These are phyloP conservation scores for Megamerina dolium DNA, from an alignment of 2,888 invertebrate species.

Conservation along the genomic window DNA sequence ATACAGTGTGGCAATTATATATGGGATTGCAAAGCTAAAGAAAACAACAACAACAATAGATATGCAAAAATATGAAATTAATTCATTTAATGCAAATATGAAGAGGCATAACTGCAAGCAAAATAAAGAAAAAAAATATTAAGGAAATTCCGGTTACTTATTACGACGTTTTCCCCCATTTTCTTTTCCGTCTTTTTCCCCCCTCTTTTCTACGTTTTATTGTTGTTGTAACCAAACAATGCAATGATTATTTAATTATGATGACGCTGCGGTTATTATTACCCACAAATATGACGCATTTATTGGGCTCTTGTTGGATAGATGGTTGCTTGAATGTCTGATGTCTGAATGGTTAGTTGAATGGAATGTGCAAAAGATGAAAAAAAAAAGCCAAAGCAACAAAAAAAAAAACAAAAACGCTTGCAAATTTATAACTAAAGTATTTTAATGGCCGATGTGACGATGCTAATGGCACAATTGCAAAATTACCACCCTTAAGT, in stretches of 20 bases:
- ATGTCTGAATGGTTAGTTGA: no score
- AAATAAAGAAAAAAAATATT: background rate
- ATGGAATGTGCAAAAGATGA: constrained; percentile 4
- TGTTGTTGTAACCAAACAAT: constrained; percentile 20
- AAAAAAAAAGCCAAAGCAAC: constrained; percentile 17
- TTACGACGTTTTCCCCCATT: background rate
- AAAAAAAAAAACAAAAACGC: constrained; percentile 31
- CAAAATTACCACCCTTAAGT: constrained; percentile 41
- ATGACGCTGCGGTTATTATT: constrained; percentile 23
- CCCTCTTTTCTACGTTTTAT: background rate
- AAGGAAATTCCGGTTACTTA: background rate
- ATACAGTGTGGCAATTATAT: no score
- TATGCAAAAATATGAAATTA: no score
- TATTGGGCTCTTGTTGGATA: no score
- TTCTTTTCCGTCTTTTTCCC: background rate
- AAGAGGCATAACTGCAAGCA: background rate
- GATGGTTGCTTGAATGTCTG: no score
- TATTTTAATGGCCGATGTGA: constrained; percentile 43
- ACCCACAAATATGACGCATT: constrained; percentile 17
- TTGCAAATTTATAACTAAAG: constrained; percentile 45
- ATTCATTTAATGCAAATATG: no score
- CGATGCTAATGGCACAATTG: constrained; percentile 22
- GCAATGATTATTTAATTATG: constrained; percentile 28
- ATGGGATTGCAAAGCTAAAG: no score
- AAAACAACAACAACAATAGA: no score